phyloP scores from a whole-genome alignment of 1,140 invertebrate species.

The Yoshiicerus persimilis region DNA sequence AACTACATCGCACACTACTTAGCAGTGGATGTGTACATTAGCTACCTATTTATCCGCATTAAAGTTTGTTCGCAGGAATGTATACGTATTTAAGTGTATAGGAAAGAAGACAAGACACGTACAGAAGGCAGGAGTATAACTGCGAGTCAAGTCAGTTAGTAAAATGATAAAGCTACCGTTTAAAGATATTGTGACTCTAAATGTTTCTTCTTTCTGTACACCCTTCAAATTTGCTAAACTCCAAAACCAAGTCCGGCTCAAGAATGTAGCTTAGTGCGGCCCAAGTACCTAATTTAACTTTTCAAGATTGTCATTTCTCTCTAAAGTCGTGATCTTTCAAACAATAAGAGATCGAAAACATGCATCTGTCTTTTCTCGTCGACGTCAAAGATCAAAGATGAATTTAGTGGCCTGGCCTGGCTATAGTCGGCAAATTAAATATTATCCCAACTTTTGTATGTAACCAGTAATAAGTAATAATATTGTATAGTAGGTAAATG shows the following conservation, averaged over 20 bases:
- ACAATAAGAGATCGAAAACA: constrained; percentile 1
- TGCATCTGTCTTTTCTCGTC: neutral
- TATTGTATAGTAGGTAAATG: neutral
- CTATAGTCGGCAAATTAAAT: neutral
- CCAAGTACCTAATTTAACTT: neutral
- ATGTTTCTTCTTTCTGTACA: no score
- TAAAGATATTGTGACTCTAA: neutral
- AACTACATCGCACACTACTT: no score
- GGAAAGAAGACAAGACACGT: neutral
- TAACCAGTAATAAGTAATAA: neutral
- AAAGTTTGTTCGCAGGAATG: neutral
- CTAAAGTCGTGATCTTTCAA: neutral
- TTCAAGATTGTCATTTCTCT: neutral
- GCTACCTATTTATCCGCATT: neutral
- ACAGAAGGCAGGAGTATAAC: neutral
- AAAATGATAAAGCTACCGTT: neutral
- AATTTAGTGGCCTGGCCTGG: neutral
- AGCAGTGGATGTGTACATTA: neutral
- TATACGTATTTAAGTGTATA: neutral
- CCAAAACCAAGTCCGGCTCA: neutral
- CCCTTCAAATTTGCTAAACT: neutral
- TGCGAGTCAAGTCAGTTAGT: neutral
- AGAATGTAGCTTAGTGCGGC: neutral
- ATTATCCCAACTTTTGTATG: no score
- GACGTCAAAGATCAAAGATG: neutral